A percentile compares a stretch with the other conserved stretches of the same genome.
These are phyloP conservation scores for Odobenus rosmarus DNA, from an alignment of 2,113 vertebrate species.

Conservation along the genomic window DNA sequence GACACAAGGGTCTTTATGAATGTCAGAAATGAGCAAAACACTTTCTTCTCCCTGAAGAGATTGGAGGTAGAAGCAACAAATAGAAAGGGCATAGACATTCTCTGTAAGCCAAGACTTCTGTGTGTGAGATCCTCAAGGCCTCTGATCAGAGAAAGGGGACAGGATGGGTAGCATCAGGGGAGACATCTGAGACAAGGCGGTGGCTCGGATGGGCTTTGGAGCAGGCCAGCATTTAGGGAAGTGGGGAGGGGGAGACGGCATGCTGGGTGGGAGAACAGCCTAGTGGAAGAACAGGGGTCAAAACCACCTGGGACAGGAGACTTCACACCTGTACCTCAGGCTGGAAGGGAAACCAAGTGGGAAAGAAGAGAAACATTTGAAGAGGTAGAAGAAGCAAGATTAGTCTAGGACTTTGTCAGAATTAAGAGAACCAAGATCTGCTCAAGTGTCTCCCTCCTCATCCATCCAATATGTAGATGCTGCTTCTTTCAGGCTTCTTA, in stretches of 20 bases:
- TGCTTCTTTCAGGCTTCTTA: neutral
- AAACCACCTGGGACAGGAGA: neutral
- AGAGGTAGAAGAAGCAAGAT: fast-evolving
- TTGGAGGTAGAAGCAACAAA: neutral
- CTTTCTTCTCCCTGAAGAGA: neutral
- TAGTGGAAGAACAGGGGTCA: neutral
- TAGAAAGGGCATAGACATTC: neutral
- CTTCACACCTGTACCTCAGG: neutral
- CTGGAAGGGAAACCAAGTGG: neutral
- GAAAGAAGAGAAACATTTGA: neutral
- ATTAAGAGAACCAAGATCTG: neutral
- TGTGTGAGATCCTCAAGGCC: neutral
- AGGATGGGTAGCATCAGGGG: neutral
- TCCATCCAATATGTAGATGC: too few relatives aligned
- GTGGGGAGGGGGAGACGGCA: neutral
- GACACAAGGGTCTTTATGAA: neutral
- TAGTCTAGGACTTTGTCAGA: neutral
- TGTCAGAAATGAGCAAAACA: neutral
- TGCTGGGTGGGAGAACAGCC: neutral
- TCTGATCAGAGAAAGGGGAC: neutral
- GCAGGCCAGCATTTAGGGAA: neutral
- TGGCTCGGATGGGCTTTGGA: neutral
- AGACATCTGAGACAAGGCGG: neutral
- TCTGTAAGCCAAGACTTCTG: neutral
- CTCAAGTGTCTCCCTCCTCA: neutral